Conservation (phyloP, 2,113 vertebrate genomes). For the Dipodomys spectabilis region DNA sequence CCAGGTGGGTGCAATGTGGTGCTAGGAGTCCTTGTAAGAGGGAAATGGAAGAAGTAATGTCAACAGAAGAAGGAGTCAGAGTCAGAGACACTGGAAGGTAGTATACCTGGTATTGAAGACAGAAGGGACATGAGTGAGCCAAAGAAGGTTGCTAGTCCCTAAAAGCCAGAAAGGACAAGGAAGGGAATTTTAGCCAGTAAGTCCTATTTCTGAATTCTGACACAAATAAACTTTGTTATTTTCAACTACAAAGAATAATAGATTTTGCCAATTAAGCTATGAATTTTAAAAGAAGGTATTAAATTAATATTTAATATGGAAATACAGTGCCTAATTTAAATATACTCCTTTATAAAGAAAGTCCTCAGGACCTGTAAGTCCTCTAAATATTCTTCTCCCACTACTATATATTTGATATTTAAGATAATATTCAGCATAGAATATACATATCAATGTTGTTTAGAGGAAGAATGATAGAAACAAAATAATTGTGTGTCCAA, state of each 20-base stretch:
- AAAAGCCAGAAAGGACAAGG: too few species aligned
- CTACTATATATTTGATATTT: background rate
- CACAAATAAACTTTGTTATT: too few species aligned
- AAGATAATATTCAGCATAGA: background rate
- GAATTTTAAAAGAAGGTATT: background rate
- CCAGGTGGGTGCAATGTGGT: background rate
- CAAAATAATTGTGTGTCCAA: background rate
- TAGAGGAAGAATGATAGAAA: background rate
- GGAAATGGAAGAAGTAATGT: background rate
- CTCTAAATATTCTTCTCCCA: background rate
- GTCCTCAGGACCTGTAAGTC: background rate
- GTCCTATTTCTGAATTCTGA: background rate
- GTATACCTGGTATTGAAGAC: too few species aligned
- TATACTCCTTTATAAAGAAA: background rate
- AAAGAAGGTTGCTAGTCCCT: too few species aligned
- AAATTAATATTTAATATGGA: constrained; percentile 33
- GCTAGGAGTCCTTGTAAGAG: background rate
- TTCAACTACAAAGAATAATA: too few species aligned
- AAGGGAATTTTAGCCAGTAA: background rate
- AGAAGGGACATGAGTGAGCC: too few species aligned
- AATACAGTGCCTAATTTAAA: background rate
- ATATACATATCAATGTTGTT: constrained; percentile 9
- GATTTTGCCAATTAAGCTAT: too few species aligned
- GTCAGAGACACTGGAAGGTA: too few species aligned
- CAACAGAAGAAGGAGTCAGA: background rate